Evolutionary conservation across 2,113 vertebrate species (phyloP).

Genomic region (Trematomus loennbergii): DNA sequence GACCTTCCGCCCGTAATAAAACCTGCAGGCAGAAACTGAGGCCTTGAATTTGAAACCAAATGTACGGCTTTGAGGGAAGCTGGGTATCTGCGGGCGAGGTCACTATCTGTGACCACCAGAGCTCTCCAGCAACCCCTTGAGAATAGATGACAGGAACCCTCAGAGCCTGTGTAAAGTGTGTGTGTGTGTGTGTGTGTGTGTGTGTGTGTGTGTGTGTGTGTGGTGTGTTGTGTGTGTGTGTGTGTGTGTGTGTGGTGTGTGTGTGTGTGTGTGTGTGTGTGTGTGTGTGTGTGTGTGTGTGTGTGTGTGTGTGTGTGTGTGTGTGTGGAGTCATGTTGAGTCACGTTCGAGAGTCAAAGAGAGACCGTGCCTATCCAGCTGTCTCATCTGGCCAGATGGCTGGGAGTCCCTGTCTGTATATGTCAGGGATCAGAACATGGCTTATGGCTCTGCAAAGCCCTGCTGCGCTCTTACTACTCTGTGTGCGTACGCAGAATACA

Average conservation of each 20-base stretch:
- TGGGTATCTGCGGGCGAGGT: slow-evolving; percentile 52
- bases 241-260: background rate
- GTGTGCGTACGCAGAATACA: slow-evolving; percentile 13
- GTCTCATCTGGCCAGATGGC: slow-evolving; percentile 73
- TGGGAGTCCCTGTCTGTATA: slow-evolving; percentile 55
- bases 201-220: slow-evolving; percentile 13
- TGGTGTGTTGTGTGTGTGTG: background rate
- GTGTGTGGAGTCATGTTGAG: slow-evolving; percentile 17
- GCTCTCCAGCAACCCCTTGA: slow-evolving; percentile 54
- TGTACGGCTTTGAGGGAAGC: slow-evolving; percentile 39
- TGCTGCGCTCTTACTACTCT: slow-evolving; percentile 47
- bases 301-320: slow-evolving; percentile 1
- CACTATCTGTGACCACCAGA: slow-evolving; percentile 75
- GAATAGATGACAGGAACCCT: slow-evolving; percentile 49
- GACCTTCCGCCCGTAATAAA: slow-evolving; percentile 43
- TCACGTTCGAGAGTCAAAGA: slow-evolving; percentile 25
- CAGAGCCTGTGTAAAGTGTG: slow-evolving; percentile 37
- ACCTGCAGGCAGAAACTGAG: slow-evolving; percentile 31
- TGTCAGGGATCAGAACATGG: slow-evolving; percentile 64
- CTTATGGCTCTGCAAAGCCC: slow-evolving; percentile 59
- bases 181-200: slow-evolving; percentile 1
- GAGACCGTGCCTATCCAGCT: slow-evolving; percentile 27
- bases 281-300: slow-evolving; percentile 8
- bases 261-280: background rate
- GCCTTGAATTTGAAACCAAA: slow-evolving; percentile 42